A percentile compares a stretch with the other conserved stretches of the same genome.
Conservation (phyloP, 2,113 vertebrate genomes). For the Cavia porcellus region DNA sequence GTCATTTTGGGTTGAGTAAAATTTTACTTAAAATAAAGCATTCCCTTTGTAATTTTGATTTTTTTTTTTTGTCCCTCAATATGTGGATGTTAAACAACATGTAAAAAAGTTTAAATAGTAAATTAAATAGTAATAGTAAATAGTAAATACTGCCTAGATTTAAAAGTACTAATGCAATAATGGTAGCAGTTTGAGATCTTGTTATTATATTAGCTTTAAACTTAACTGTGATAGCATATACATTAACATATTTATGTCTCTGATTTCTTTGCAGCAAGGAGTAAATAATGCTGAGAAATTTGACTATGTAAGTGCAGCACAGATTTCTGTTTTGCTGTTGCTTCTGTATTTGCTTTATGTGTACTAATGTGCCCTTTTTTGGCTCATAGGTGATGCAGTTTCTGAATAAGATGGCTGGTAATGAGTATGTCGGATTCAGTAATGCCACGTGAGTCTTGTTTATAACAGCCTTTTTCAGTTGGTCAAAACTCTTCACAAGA, state of each 20-base stretch:
- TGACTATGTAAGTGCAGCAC: conserved; percentile 95
- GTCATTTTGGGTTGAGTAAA: conserved; percentile 76
- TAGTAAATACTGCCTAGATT: conserved; percentile 71
- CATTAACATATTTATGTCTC: conserved; percentile 87
- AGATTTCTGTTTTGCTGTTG: conserved; percentile 31
- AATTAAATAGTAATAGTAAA: conserved; percentile 74
- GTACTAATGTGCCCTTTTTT: conserved; percentile 61
- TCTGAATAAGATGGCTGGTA: conserved; percentile 99
- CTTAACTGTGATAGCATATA: neutral
- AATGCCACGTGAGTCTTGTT: conserved; percentile 97
- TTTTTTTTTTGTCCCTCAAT: conserved; percentile 67
- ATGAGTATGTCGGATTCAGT: conserved; percentile 99
- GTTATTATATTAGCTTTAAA: conserved; percentile 82
- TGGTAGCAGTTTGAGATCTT: conserved; percentile 84
- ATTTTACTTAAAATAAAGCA: conserved; percentile 86
- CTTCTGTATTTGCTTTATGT: conserved; percentile 30
- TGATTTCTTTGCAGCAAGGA: conserved; percentile 95
- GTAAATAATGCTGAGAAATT: conserved; percentile 98
- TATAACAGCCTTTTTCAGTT: conserved; percentile 65
- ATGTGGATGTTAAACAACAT: conserved; percentile 72
- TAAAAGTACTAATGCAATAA: conserved; percentile 84
- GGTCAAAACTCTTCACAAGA: neutral
- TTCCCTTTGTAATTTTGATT: conserved; percentile 82
- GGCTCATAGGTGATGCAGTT: conserved; percentile 96
- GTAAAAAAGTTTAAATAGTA: conserved; percentile 81